phyloP scores from a whole-genome alignment of 92 coral and sea anemone genomes.

The Porites lobata region DNA sequence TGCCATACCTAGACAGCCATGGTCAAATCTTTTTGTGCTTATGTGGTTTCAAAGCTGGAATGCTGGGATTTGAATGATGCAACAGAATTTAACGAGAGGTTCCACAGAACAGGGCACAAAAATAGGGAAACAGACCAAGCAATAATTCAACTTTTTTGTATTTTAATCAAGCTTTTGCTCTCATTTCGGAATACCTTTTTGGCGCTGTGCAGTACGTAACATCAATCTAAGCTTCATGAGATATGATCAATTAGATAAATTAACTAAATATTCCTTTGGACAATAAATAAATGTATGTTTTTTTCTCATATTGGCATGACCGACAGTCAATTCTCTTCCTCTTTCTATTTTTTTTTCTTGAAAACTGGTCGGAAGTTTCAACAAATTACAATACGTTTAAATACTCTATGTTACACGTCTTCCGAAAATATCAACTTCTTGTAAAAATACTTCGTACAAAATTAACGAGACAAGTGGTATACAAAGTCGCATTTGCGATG shows the following conservation, averaged over 20 bases:
- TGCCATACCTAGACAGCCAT: too few species aligned
- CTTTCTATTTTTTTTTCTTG: conserved; percentile 22
- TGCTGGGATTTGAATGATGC: not conserved
- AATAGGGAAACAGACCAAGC: not conserved
- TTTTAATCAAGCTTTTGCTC: conserved; percentile 44
- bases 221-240: conserved; percentile 37
- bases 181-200: conserved; percentile 15
- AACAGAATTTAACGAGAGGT: not conserved
- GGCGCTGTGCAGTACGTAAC: conserved; percentile 36
- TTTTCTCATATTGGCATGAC: conserved; percentile 32
- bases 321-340: conserved; percentile 28
- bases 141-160: not conserved
- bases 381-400: conserved; percentile 70
- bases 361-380: conserved; percentile 45
- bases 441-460: conserved; percentile 95
- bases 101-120: not conserved
- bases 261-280: conserved; percentile 54
- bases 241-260: conserved; percentile 41
- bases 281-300: conserved; percentile 51
- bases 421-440: conserved; percentile 89
- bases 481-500: conserved; percentile 32
- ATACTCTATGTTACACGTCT: conserved; percentile 77
- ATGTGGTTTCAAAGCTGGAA: too few species aligned
- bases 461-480: conserved; percentile 46
- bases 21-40: too few species aligned